Conservation (phyloP, 2,888 invertebrate genomes). For the Erebia palarica region DNA sequence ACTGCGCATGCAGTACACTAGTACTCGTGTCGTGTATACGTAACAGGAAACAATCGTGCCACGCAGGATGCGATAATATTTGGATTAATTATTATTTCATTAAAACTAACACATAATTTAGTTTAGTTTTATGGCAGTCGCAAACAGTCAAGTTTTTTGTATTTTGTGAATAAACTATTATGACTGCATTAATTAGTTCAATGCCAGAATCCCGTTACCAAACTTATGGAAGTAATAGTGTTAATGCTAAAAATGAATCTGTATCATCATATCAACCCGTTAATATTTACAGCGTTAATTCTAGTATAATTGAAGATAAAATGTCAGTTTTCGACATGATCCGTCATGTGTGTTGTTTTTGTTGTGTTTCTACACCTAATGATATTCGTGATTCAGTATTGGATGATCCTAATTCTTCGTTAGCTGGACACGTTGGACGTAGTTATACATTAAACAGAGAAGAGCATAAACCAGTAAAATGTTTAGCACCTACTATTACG, state of each 20-base stretch:
- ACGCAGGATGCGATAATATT: conserved; percentile 71
- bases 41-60: conserved; percentile 71
- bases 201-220: conserved; percentile 56
- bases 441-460: conserved; percentile 63
- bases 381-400: conserved; percentile 51
- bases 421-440: conserved; percentile 58
- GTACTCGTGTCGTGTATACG: conserved; percentile 52
- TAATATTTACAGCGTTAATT: conserved; percentile 58
- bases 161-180: conserved; percentile 52
- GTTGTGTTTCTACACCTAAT: conserved; percentile 51
- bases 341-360: conserved; percentile 54
- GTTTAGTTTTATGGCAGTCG: conserved; percentile 44
- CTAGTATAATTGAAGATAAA: conserved; percentile 44
- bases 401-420: conserved; percentile 59
- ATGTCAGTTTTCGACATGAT: conserved; percentile 51
- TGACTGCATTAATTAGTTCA: conserved; percentile 54
- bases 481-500: conserved; percentile 44
- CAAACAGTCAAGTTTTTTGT: conserved; percentile 47
- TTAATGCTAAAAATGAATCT: conserved; percentile 46
- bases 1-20: conserved; percentile 28
- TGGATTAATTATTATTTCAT: conserved; percentile 61
- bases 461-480: conserved; percentile 37
- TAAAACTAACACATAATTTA: conserved; percentile 52
- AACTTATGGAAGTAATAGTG: conserved; percentile 57
- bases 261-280: conserved; percentile 52